Evolutionary conservation across 2,797 vertebrate species (phyloP).

Genomic region (Trematomus bernacchii): DNA sequence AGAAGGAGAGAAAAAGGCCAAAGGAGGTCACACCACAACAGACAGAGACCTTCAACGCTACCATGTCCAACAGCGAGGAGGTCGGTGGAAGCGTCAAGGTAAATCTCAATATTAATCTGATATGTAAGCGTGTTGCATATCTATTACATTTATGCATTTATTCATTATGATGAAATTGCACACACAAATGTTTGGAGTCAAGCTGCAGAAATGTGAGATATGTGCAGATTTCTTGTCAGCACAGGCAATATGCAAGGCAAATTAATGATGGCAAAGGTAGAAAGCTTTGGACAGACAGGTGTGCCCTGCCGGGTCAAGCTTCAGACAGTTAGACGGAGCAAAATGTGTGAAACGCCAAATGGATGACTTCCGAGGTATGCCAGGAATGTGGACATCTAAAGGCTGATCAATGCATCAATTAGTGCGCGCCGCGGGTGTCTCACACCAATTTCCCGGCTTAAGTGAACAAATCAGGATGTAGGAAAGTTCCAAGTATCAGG

Average conservation of each 20-base stretch:
- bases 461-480: slow-evolving; percentile 32
- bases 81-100: slow-evolving; percentile 81
- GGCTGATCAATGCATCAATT: slow-evolving; percentile 81
- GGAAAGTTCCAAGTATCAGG: not conserved
- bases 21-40: slow-evolving; percentile 86
- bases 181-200: slow-evolving; percentile 4
- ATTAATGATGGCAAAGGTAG: slow-evolving; percentile 37
- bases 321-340: slow-evolving; percentile 52
- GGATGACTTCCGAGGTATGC: slow-evolving; percentile 81
- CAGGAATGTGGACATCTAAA: slow-evolving; percentile 81
- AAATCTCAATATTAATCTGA: not conserved
- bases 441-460: slow-evolving; percentile 42
- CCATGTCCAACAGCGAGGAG: slow-evolving; percentile 90
- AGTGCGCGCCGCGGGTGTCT: slow-evolving; percentile 58
- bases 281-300: slow-evolving; percentile 61
- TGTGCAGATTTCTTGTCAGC: slow-evolving; percentile 43
- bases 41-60: slow-evolving; percentile 88
- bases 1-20: slow-evolving; percentile 87
- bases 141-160: not conserved
- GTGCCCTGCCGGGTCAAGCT: slow-evolving; percentile 71
- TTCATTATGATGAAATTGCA: not conserved
- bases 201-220: slow-evolving; percentile 27
- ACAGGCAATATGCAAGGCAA: slow-evolving; percentile 10
- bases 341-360: slow-evolving; percentile 79
- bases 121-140: not conserved